phyloP scores from a whole-genome alignment of 2,113 vertebrate genomes.

The Ondatra zibethicus region DNA sequence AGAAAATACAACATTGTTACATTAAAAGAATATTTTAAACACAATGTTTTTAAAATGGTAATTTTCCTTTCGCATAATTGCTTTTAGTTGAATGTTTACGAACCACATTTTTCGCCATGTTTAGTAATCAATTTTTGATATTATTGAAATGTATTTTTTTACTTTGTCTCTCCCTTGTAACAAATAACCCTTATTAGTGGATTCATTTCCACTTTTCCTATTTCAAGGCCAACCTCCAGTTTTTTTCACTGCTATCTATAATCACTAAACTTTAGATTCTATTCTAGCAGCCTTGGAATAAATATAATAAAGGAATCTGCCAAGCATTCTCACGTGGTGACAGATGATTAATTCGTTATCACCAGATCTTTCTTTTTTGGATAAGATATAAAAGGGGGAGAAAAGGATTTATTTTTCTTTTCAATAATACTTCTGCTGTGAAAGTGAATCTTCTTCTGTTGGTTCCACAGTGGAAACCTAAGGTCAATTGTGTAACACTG shows the following conservation, averaged over 20 bases:
- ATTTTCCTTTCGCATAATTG: background rate
- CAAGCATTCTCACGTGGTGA: slow-evolving; percentile 26
- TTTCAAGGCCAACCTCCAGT: background rate
- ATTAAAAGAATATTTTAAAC: background rate
- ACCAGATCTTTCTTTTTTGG: slow-evolving; percentile 28
- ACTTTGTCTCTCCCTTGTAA: slow-evolving; percentile 6
- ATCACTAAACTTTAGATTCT: slow-evolving; percentile 44
- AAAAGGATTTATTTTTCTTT: background rate
- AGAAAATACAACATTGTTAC: background rate
- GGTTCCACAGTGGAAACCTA: background rate
- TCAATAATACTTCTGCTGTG: background rate
- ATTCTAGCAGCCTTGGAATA: slow-evolving; percentile 7
- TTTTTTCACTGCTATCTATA: slow-evolving; percentile 46
- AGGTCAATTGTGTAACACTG: slow-evolving; percentile 1
- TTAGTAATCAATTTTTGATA: background rate
- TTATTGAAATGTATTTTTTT: background rate
- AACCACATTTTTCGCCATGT: background rate
- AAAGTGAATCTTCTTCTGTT: background rate
- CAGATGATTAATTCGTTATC: slow-evolving; percentile 42
- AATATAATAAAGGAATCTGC: slow-evolving; percentile 41
- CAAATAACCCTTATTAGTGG: background rate
- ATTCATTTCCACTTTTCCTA: slow-evolving; percentile 20
- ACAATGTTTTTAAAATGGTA: background rate
- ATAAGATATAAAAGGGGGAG: background rate
- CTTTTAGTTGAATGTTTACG: background rate